Evolutionary conservation across 64 coral and sea anemone genomes (phyloP).

Genomic region (Cladopsammia gracilis): DNA sequence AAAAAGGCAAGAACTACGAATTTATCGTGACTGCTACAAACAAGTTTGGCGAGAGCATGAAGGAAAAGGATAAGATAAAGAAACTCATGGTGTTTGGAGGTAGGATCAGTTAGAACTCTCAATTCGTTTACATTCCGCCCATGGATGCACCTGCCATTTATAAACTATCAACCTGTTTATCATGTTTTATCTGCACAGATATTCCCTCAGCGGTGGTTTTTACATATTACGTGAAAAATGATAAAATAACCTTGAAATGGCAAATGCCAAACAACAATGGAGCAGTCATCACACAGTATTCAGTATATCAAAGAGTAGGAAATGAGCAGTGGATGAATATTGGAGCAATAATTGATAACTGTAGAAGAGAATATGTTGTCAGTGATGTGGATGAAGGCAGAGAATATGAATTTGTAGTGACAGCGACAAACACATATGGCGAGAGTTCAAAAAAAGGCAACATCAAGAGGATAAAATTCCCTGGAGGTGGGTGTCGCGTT

Average conservation of each 20-base stretch:
- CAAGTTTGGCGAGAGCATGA: neutral
- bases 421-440: neutral
- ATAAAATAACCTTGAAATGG: neutral
- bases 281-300: neutral
- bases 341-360: neutral
- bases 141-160: too few species aligned
- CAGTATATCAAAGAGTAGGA: neutral
- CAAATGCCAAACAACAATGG: neutral
- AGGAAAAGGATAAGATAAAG: neutral
- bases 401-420: neutral
- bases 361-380: neutral
- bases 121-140: too few species aligned
- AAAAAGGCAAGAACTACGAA: neutral
- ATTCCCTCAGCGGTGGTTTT: neutral
- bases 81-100: neutral
- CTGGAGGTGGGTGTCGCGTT: too few species aligned
- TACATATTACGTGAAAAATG: neutral
- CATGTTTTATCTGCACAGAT: neutral
- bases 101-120: too few species aligned
- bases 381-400: neutral
- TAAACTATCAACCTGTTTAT: too few species aligned
- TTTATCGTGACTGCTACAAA: slow-evolving; percentile 8
- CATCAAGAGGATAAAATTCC: too few species aligned
- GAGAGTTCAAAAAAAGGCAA: too few species aligned
- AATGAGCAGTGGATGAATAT: neutral